Percentiles rank a stretch among this genome's conserved stretches.
Evolutionary conservation across 1,140 invertebrate species (phyloP).

Genomic region (Drosophila fuyamai): DNA sequence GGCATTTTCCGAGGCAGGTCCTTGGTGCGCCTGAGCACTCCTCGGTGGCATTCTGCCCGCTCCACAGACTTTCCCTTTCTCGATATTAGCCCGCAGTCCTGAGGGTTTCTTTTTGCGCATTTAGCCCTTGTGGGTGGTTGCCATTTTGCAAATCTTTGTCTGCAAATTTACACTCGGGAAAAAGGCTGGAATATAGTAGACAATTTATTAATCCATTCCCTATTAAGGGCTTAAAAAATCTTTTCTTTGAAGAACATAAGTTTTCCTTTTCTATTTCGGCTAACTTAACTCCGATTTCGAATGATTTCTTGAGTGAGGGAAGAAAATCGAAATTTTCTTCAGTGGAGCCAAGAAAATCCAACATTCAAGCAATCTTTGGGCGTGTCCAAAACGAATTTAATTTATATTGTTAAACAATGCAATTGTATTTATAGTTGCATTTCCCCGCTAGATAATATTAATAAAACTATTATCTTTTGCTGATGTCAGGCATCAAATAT

Average conservation of each 20-base stretch:
- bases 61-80: slow-evolving; percentile 53
- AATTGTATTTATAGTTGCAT: not conserved
- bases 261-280: too few species aligned
- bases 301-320: not conserved
- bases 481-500: slow-evolving; percentile 72
- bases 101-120: slow-evolving; percentile 39
- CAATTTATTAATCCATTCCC: too few species aligned
- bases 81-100: slow-evolving; percentile 29
- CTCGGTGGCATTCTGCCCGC: slow-evolving; percentile 19
- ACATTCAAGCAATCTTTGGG: slow-evolving; percentile 25
- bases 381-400: slow-evolving; percentile 22
- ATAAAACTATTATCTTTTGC: slow-evolving; percentile 18
- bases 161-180: slow-evolving; percentile 14
- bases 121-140: slow-evolving; percentile 26
- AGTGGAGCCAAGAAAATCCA: not conserved
- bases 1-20: slow-evolving; percentile 32
- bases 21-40: slow-evolving; percentile 53
- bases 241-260: too few species aligned
- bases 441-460: slow-evolving; percentile 6
- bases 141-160: slow-evolving; percentile 39
- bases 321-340: not conserved
- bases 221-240: too few species aligned
- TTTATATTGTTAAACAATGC: not conserved
- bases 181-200: not conserved
- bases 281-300: too few species aligned